A percentile compares a stretch with the other conserved stretches of the same genome.
These are phyloP conservation scores for Sternotherus odoratus DNA, from an alignment of 2,797 vertebrate species.

Conservation along the genomic window DNA sequence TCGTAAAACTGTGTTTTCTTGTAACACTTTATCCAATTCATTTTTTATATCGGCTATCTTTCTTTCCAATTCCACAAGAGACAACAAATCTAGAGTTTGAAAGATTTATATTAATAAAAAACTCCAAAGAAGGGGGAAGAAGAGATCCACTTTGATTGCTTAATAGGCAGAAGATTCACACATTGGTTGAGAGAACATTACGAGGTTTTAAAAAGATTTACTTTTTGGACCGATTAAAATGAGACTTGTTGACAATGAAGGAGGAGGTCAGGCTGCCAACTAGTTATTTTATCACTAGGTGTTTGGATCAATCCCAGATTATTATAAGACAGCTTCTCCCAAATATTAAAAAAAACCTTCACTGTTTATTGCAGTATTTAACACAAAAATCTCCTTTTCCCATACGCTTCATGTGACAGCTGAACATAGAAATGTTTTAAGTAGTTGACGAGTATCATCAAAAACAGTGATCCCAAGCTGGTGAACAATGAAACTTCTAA, in stretches of 20 bases:
- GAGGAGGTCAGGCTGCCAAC: background rate
- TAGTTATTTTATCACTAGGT: background rate
- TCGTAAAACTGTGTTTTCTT: conserved; percentile 78
- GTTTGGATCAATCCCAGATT: background rate
- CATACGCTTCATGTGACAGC: too few species aligned
- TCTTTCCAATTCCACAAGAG: conserved; percentile 83
- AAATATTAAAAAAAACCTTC: background rate
- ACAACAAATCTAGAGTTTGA: conserved; percentile 81
- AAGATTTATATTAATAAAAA: conserved; percentile 5
- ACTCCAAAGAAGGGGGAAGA: background rate
- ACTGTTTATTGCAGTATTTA: background rate
- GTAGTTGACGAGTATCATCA: background rate
- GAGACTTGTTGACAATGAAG: background rate
- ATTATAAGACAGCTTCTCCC: background rate
- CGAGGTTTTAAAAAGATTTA: background rate
- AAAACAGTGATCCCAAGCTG: background rate
- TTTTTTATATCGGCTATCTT: conserved; percentile 78
- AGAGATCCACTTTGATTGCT: background rate
- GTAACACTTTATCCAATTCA: conserved; percentile 78
- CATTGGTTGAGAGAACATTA: background rate
- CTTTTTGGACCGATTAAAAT: background rate
- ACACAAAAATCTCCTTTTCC: too few species aligned
- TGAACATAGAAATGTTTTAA: background rate
- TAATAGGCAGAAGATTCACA: background rate
- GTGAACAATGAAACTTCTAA: background rate